phyloP scores from a whole-genome alignment of 2,113 vertebrate genomes.

The Calyptommatus sinebrachiatus region DNA sequence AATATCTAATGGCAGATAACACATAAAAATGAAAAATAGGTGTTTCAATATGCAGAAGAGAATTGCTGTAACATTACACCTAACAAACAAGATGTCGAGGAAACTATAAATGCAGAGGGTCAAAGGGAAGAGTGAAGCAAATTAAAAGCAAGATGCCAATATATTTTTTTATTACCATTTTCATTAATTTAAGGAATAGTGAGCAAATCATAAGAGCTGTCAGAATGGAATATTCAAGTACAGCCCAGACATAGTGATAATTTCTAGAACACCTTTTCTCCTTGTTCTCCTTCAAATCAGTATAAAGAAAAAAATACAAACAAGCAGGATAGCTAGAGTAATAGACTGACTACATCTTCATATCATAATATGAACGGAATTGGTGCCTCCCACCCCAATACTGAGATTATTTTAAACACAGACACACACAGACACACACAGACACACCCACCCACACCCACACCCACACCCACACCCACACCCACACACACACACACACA shows the following conservation, averaged over 20 bases:
- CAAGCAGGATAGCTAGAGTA: too few species aligned
- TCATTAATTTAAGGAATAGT: conserved; percentile 23
- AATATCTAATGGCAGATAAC: conserved; percentile 21
- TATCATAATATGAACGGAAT: too few species aligned
- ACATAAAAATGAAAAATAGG: conserved; percentile 31
- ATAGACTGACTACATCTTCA: too few species aligned
- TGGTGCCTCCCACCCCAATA: too few species aligned
- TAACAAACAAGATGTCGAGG: conserved; percentile 22
- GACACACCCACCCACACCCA: too few species aligned
- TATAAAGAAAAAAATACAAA: too few species aligned
- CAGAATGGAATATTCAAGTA: not conserved
- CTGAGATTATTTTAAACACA: too few species aligned
- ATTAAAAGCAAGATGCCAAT: not conserved
- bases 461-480: too few species aligned
- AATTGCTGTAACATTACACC: conserved; percentile 1
- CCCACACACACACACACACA: too few species aligned
- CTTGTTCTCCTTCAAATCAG: not conserved
- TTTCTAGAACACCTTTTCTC: not conserved
- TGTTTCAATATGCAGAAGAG: not conserved
- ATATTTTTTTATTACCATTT: conserved; percentile 10
- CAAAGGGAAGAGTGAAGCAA: conserved; percentile 16
- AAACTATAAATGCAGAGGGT: conserved; percentile 4
- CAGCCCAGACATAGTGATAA: not conserved
- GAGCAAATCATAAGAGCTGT: not conserved
- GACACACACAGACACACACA: too few species aligned